Base-by-base conservation (phyloP, 2,797 vertebrate genomes). In the Ispidina lecontei region DNA sequence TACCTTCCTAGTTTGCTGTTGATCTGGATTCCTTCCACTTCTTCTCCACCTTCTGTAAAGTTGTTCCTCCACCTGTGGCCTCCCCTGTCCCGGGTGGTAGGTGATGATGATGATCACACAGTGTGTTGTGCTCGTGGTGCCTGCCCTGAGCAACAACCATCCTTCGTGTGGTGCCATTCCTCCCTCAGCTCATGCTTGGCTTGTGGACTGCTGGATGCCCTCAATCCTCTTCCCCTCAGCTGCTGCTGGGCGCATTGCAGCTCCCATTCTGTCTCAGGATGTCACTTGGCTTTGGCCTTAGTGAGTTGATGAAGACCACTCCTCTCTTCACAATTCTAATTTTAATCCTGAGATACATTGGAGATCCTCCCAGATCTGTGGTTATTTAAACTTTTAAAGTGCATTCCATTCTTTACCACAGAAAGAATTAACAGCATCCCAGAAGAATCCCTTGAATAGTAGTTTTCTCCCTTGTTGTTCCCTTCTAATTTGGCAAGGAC, bases 391-490 rank as follows among this genome's bases (percentile, higher is more conserved):
- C 71, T 46, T 58, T 75, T 39, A 6, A 81, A 35, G 2, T 10
- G 7, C 65, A 25, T 93, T 83, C 49, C 7, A 3, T 82, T 33
- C 44, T 25, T 82, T 29, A 19, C 54, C 25, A 15, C 1, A 35
- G 21, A 74, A 85, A 46, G 21, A 85, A 43, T 18, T 46, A 23
- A 28, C 4, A 3, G 6, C 31, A 64, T 44, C 31, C 21, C 72
- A 87, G 41, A 80, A 75, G 5, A 80, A 10, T 16, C 13, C 3
- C 51, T 64, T 74, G 69, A 74, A 58, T 8, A 62, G 22, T 4
- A 58, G 29, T 86, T 67, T 91, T 69, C 70, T 81, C 19, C 31
- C 63, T 88, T 69, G 52, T 19, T 78, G 43, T 81, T 94, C 74
- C 62, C 10, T 78, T 89, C 51, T 86, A 37, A 84, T 84, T 69